phyloP scores from a whole-genome alignment of 2,797 vertebrate species.

The Galagoides demidoff region DNA sequence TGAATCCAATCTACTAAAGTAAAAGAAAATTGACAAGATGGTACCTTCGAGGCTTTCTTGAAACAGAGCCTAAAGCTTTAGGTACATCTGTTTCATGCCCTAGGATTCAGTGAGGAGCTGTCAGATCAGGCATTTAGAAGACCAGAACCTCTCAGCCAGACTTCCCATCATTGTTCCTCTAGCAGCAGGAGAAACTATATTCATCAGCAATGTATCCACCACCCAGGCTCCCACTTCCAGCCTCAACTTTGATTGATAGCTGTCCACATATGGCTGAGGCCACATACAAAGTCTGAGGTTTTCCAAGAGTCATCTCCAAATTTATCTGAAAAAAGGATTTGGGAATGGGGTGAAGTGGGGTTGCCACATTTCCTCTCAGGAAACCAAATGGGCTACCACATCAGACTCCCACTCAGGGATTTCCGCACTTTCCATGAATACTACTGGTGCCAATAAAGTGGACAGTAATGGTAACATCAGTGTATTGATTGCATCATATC shows the following conservation, averaged over 20 bases:
- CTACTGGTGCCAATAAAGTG: neutral
- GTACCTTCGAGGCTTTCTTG: neutral
- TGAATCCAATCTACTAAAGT: neutral
- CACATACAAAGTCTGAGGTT: neutral
- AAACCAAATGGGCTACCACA: neutral
- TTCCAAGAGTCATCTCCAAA: neutral
- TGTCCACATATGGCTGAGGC: neutral
- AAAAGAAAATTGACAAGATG: conserved; percentile 13
- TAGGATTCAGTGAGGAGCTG: neutral
- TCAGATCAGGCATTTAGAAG: neutral
- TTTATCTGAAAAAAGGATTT: neutral
- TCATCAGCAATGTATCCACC: neutral
- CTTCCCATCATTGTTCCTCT: neutral
- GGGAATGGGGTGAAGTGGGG: too few relatives aligned
- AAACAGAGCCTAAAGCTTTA: neutral
- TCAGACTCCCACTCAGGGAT: neutral
- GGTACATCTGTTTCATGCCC: neutral
- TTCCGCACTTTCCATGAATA: neutral
- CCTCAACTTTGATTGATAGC: too few relatives aligned
- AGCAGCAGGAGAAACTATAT: neutral
- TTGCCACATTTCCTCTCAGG: neutral
- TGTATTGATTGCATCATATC: neutral
- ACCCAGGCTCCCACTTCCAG: neutral
- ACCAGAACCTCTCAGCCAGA: neutral
- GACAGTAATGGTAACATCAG: neutral